Percentiles rank a stretch among this genome's conserved stretches.
These are phyloP conservation scores for Agrotis exclamationis DNA, from an alignment of 2,888 invertebrate species.

Conservation along the genomic window DNA sequence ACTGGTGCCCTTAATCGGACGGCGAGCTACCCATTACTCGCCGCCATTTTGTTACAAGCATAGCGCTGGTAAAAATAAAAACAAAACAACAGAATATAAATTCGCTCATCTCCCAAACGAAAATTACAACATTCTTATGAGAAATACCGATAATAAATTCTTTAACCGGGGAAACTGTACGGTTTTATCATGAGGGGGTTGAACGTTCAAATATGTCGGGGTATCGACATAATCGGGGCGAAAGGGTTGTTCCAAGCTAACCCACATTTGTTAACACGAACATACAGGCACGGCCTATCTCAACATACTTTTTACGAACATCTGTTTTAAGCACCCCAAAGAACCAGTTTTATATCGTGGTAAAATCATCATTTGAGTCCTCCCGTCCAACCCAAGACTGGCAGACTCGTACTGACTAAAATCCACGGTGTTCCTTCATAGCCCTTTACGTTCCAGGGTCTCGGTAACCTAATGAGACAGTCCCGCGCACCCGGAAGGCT, in stretches of 20 bases:
- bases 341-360: neutral
- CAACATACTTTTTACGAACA: slow-evolving; percentile 54
- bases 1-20: too few relatives aligned
- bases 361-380: too few relatives aligned
- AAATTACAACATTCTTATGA: slow-evolving; percentile 51
- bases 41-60: too few relatives aligned
- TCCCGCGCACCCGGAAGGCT: too few relatives aligned
- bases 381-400: too few relatives aligned
- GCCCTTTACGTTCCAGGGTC: too few relatives aligned
- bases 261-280: slow-evolving; percentile 68
- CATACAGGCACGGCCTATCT: slow-evolving; percentile 57
- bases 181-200: slow-evolving; percentile 62
- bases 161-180: slow-evolving; percentile 53
- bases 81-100: slow-evolving; percentile 41
- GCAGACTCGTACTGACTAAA: too few relatives aligned
- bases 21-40: too few relatives aligned
- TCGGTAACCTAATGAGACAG: too few relatives aligned
- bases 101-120: slow-evolving; percentile 7
- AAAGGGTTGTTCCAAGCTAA: slow-evolving; percentile 65
- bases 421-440: too few relatives aligned
- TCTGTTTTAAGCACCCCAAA: slow-evolving; percentile 46
- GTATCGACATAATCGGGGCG: slow-evolving; percentile 71
- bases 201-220: slow-evolving; percentile 71
- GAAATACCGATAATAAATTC: slow-evolving; percentile 55
- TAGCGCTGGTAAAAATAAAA: neutral